These are phyloP conservation scores for Arvicola amphibius DNA, from an alignment of 2,797 vertebrate species.

Conservation along the genomic window DNA sequence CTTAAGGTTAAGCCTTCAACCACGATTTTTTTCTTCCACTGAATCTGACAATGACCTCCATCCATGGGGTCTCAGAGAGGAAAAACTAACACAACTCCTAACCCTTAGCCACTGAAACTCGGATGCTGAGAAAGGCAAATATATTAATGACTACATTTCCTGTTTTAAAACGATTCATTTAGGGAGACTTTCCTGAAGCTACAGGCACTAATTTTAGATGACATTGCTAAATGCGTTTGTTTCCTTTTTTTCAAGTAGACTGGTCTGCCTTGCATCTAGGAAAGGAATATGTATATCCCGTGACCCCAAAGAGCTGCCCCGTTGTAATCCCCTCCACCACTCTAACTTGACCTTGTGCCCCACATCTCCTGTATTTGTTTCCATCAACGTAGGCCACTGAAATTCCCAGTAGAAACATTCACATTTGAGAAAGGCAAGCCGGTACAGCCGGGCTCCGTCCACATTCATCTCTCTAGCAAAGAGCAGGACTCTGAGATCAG, in stretches of 20 bases:
- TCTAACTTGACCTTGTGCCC: background rate
- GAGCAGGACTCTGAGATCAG: background rate
- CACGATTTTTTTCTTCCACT: conserved; percentile 33
- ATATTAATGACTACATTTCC: background rate
- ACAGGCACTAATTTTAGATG: background rate
- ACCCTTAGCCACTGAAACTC: background rate
- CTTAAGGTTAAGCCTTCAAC: conserved; percentile 14
- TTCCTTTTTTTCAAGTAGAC: background rate
- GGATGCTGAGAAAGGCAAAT: conserved; percentile 1
- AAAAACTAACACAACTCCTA: conserved; percentile 28
- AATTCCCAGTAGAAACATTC: background rate
- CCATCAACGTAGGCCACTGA: background rate
- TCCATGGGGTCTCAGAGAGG: background rate
- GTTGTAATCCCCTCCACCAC: background rate
- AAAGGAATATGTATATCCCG: background rate
- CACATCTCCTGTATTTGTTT: background rate
- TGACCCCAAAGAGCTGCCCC: background rate
- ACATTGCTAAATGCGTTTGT: background rate
- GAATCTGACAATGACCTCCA: background rate
- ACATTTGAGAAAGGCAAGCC: background rate
- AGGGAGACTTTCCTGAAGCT: background rate
- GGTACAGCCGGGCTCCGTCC: background rate
- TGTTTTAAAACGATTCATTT: conserved; percentile 35
- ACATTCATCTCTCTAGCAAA: background rate
- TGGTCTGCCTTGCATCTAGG: background rate